Conservation (phyloP, 2,888 invertebrate genomes). For the Agrilus mali region DNA sequence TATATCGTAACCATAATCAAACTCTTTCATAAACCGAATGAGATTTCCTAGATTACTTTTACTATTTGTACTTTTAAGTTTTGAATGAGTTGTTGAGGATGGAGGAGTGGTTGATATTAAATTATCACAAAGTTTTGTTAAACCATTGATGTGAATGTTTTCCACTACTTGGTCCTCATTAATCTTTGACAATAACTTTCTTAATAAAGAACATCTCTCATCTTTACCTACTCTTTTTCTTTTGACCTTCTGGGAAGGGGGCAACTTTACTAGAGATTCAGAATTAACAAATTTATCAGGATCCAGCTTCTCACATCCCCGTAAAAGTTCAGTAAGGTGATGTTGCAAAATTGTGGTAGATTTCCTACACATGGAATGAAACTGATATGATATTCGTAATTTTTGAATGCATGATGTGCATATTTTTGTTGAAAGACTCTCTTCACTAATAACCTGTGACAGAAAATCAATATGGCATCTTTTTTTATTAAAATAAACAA, state of each 20-base stretch:
- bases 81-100: slow-evolving; percentile 5
- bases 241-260: slow-evolving; percentile 6
- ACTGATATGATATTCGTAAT: slow-evolving; percentile 29
- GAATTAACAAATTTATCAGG: slow-evolving; percentile 22
- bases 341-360: slow-evolving; percentile 28
- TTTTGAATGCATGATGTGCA: slow-evolving; percentile 30
- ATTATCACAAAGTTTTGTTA: slow-evolving; percentile 9
- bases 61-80: slow-evolving; percentile 5
- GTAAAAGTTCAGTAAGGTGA: slow-evolving; percentile 26
- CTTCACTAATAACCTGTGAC: slow-evolving; percentile 27
- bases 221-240: slow-evolving; percentile 29
- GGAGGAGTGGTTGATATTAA: slow-evolving; percentile 1
- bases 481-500: slow-evolving; percentile 14
- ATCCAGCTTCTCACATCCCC: slow-evolving; percentile 16
- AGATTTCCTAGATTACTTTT: slow-evolving; percentile 26
- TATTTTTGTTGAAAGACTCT: slow-evolving; percentile 28
- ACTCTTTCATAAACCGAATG: slow-evolving; percentile 28
- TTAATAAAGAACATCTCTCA: slow-evolving; percentile 28
- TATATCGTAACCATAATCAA: slow-evolving; percentile 27
- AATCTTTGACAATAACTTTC: slow-evolving; percentile 23
- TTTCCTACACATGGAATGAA: slow-evolving; percentile 29
- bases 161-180: slow-evolving; percentile 12
- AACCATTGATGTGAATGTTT: slow-evolving; percentile 10
- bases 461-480: slow-evolving; percentile 30
- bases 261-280: slow-evolving; percentile 23